Evolutionary conservation across 2,888 invertebrate species (phyloP), one percentile per base, ranked within the genome.

Genomic region (Drosophila demipolita): DNA sequence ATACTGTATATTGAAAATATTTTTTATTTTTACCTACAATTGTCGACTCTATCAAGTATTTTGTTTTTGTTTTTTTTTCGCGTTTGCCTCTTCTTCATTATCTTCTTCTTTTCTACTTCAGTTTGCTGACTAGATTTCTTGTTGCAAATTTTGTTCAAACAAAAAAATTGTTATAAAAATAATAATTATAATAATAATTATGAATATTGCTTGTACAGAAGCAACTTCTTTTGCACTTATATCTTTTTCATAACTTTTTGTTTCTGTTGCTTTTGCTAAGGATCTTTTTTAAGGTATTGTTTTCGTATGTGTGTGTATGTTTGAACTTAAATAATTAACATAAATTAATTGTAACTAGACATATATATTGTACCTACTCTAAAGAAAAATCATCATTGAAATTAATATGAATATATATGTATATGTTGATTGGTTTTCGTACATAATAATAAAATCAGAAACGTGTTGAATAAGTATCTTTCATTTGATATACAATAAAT

Each of bases 141-240:
- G 84, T 85, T 85, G 84, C 84, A 79, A 85, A 87, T 85, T 84
- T 83, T 83, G 83, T 85, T 83, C 86, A 76, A 85, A 83, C 85
- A 86, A 83, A 83, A 78, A 78, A 83, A 81, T 81, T 71, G 65
- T 73, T 49, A 75, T 82, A 82, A 73, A 58, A 40, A 38, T 73
- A 73, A 66, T 42, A 42, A 61, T 61, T 50, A 66, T 72, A 49
- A 58, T 60, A 52, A 40, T 60, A 63, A 60, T 72, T 64, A 73
- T 57, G 54, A 62, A 67, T 74, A 74, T 70, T 64, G 20, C 67
- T 62, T 72, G 70, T 76, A 66, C 64, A 73, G 62, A 68, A 66
- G 54, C 65, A 54, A 26, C 32, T 53, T n/a, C 33, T n/a, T 50
- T 60, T 68, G 53, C 36, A 58, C 36, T 36, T 40, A 6, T 55